A percentile compares a stretch with the other conserved stretches of the same genome.
These are phyloP conservation scores for Callyntrura guangdongensis DNA, from an alignment of 2,888 invertebrate genomes.

Conservation along the genomic window DNA sequence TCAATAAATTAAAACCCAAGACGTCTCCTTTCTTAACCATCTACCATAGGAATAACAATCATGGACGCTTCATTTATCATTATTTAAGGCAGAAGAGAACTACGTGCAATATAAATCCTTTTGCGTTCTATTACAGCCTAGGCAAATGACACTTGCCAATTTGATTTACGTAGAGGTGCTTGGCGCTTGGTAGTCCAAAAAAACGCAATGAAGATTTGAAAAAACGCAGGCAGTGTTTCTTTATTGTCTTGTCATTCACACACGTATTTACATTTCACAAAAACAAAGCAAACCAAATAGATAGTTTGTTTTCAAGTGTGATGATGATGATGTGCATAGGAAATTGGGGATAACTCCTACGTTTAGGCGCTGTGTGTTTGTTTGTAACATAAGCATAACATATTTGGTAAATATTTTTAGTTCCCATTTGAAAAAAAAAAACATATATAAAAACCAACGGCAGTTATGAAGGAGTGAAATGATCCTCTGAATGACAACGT, in stretches of 20 bases:
- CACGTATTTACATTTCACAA: background rate
- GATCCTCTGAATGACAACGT: constrained; percentile 35
- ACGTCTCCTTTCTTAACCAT: background rate
- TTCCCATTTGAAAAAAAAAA: background rate
- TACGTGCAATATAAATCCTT: background rate
- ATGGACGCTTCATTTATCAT: background rate
- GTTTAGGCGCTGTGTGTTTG: background rate
- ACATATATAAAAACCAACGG: constrained; percentile 4
- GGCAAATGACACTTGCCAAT: background rate
- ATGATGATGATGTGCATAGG: no score
- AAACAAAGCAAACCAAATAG: no score
- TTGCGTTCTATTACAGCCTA: background rate
- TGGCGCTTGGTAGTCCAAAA: no score
- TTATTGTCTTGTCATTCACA: background rate
- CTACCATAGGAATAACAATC: background rate
- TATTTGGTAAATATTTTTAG: background rate
- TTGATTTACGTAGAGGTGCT: constrained; percentile 16
- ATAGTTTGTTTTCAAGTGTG: no score
- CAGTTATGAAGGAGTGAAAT: background rate
- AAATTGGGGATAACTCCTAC: no score
- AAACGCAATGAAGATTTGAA: background rate
- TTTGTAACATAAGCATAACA: background rate
- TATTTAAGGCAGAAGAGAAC: background rate
- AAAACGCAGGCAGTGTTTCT: no score
- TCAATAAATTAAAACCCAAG: constrained; percentile 61